Evolutionary conservation across 53 echinoderm and acorn worm species (phyloP).

Genomic region (Echinarachnius parma): DNA sequence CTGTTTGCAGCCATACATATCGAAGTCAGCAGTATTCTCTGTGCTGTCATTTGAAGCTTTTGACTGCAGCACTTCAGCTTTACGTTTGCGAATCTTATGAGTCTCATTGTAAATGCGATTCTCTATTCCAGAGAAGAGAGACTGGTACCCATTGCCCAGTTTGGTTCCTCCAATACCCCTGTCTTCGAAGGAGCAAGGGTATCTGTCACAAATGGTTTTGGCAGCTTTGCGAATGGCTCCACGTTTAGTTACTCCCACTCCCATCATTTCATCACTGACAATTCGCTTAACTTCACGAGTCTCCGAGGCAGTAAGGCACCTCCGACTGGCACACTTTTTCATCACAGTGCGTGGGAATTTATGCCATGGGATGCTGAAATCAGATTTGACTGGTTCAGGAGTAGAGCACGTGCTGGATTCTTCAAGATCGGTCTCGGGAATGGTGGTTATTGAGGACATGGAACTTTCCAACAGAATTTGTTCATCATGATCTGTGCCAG

Average conservation of each 20-base stretch:
- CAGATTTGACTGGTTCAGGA: slow-evolving; percentile 44
- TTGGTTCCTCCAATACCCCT: slow-evolving; percentile 56
- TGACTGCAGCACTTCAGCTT: slow-evolving; percentile 53
- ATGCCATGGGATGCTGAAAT: slow-evolving; percentile 46
- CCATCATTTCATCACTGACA: slow-evolving; percentile 52
- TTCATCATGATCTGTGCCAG: slow-evolving; percentile 16
- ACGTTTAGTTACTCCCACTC: slow-evolving; percentile 47
- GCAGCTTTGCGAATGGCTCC: slow-evolving; percentile 55
- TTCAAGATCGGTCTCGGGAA: slow-evolving; percentile 18
- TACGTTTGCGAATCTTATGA: slow-evolving; percentile 58
- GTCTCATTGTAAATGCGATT: slow-evolving; percentile 59
- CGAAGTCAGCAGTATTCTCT: slow-evolving; percentile 42
- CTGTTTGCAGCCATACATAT: slow-evolving; percentile 59
- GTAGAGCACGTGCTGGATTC: slow-evolving; percentile 27
- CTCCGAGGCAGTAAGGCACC: slow-evolving; percentile 45
- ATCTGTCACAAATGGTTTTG: slow-evolving; percentile 51
- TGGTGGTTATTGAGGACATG: slow-evolving; percentile 24
- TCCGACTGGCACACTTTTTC: slow-evolving; percentile 29
- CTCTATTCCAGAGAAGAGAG: slow-evolving; percentile 52
- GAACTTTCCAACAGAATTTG: slow-evolving; percentile 10
- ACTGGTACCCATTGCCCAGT: slow-evolving; percentile 54
- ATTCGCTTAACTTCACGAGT: slow-evolving; percentile 49
- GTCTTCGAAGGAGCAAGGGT: slow-evolving; percentile 52
- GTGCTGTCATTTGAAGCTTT: slow-evolving; percentile 31
- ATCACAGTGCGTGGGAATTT: slow-evolving; percentile 44